Evolutionary conservation across 2,113 vertebrate species (phyloP).

Genomic region (Syngnathus typhle): DNA sequence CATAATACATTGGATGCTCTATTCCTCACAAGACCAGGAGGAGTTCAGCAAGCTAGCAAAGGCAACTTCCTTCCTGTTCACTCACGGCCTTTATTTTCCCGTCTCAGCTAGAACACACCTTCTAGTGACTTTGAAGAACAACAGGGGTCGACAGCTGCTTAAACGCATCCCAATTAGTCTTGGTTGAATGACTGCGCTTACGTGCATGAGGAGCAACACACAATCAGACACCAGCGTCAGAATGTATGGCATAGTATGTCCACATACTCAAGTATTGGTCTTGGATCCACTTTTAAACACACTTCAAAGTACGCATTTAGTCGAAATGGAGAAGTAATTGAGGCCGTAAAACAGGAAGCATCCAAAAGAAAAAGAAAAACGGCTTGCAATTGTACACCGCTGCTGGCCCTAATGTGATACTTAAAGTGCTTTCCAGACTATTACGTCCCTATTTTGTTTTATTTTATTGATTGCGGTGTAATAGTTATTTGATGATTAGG

Average conservation of each 20-base stretch:
- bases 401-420: conserved; percentile 16
- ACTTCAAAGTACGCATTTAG: conserved; percentile 7
- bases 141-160: conserved; percentile 56
- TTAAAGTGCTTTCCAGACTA: conserved; percentile 49
- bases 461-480: conserved; percentile 11
- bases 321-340: conserved; percentile 17
- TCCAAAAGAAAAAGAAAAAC: neutral
- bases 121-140: conserved; percentile 42
- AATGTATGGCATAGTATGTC: no score
- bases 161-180: conserved; percentile 57
- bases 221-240: neutral
- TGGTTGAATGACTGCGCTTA: conserved; percentile 50
- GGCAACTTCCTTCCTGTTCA: conserved; percentile 12
- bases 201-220: neutral
- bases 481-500: conserved; percentile 1
- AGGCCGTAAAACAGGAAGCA: neutral
- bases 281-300: conserved; percentile 26
- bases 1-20: neutral
- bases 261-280: conserved; percentile 33
- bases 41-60: no score
- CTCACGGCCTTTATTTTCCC: conserved; percentile 11
- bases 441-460: conserved; percentile 35
- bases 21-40: no score
- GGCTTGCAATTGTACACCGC: conserved; percentile 30
- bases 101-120: conserved; percentile 36